Base-by-base conservation (phyloP, 2,888 invertebrate genomes). In the Schizotus pectinicornis region DNA sequence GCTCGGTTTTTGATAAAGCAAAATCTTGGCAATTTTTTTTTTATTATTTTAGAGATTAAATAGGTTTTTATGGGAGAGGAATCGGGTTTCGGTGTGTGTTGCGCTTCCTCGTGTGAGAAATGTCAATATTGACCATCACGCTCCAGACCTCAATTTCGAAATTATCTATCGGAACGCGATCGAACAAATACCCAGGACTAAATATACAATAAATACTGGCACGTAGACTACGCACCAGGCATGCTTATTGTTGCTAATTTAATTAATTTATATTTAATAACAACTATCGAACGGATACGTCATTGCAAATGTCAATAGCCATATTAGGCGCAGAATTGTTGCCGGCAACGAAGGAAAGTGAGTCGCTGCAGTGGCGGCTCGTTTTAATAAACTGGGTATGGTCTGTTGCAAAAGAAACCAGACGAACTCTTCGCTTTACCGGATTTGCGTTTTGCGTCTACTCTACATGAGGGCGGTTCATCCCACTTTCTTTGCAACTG, bases 261-360 rank as follows among this genome's bases (percentile, higher is more conserved):
- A 34, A 50, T 56, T 50, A 51, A 56, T 56, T 50, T 41, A 36
- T 56, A 50, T 56, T 56, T 56, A 45, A 45, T 50, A 56, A 50
- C 37, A 50, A 32, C 50, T 34, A 34, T 39, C 41, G 12, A 46
- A 41, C 54, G 41, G 51, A 50, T 51, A 56, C 56, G 56, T 51
- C 56, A 51, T 45, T 31, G 31, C 37, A 56, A 56, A 56, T 56
- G 56, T 56, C 56, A 56, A 56, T 56, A 42, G 50, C 51, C 51
- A 56, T 56, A 56, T 50, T 50, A 45, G 45, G 56, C 30, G 37
- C 31, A 46, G 45, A 51, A 51, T 47, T 46, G 54, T 45, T 45
- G 32, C 14, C 22, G 45, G n/a, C 33, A 46, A 33, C 53, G 38
- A 49, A 46, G 35, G 49, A 56, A 56, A 56, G 56, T 56, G 14